Evolutionary conservation across 2,888 invertebrate genomes (phyloP).

Genomic region (Napeogenes inachia): DNA sequence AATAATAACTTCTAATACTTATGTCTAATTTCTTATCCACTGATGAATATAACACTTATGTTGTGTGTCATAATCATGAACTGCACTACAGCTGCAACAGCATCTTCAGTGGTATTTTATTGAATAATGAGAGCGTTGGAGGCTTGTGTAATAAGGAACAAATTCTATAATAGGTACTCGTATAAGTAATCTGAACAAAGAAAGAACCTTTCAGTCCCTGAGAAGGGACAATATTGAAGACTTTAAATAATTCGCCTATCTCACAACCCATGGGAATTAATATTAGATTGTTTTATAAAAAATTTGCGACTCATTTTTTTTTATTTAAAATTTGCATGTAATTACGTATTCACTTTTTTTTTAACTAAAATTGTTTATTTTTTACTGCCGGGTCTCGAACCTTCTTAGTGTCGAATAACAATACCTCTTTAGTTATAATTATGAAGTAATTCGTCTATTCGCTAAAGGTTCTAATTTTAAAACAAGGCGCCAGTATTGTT

Average conservation of each 20-base stretch:
- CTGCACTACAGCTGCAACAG: too few relatives aligned
- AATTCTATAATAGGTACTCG: too few relatives aligned
- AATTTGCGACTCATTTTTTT: not conserved
- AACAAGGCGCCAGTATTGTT: slow-evolving; percentile 25
- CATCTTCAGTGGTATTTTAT: too few relatives aligned
- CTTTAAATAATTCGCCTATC: too few relatives aligned
- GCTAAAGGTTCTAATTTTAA: slow-evolving; percentile 24
- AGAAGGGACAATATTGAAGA: not conserved
- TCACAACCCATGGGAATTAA: not conserved
- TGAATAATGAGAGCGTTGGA: too few relatives aligned
- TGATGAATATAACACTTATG: too few relatives aligned
- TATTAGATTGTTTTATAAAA: not conserved
- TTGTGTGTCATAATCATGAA: too few relatives aligned
- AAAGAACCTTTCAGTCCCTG: not conserved
- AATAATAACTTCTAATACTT: too few relatives aligned
- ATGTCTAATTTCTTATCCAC: too few relatives aligned
- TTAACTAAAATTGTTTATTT: not conserved
- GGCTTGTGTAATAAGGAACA: too few relatives aligned
- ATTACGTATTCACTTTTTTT: not conserved
- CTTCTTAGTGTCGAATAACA: not conserved
- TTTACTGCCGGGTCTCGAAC: not conserved
- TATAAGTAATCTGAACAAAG: too few relatives aligned
- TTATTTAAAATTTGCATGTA: not conserved
- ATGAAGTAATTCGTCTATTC: slow-evolving; percentile 2
- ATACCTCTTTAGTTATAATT: not conserved